These are phyloP conservation scores for Acrossocheilus fasciatus DNA, from an alignment of 2,797 vertebrate species.

Conservation along the genomic window DNA sequence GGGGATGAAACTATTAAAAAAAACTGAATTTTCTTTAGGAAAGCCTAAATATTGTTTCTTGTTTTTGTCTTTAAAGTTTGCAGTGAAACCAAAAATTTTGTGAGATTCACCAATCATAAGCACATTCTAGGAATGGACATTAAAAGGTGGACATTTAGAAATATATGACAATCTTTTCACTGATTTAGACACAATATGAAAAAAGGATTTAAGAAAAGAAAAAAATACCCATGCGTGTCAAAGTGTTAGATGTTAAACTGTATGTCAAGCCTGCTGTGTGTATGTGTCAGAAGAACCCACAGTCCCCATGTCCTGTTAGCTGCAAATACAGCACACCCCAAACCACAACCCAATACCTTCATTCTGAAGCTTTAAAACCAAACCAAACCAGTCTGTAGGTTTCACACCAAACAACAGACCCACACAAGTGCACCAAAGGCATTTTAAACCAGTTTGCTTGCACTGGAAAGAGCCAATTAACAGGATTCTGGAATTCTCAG, in stretches of 20 bases:
- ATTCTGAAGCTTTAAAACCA: conserved; percentile 30
- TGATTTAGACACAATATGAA: conserved; percentile 9
- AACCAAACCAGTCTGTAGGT: conserved; percentile 29
- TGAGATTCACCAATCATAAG: not conserved
- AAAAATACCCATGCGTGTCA: conserved; percentile 27
- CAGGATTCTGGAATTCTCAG: conserved; percentile 32
- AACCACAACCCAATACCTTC: conserved; percentile 20
- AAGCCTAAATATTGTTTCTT: not conserved
- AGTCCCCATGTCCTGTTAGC: not conserved
- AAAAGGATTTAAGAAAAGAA: not conserved
- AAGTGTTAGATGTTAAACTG: conserved; percentile 29
- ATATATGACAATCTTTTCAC: not conserved
- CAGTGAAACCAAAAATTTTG: not conserved
- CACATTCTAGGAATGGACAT: conserved; percentile 51
- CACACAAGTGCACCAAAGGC: conserved; percentile 43
- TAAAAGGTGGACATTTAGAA: conserved; percentile 22
- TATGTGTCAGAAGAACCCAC: not conserved
- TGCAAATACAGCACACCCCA: conserved; percentile 13
- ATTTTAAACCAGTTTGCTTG: conserved; percentile 5
- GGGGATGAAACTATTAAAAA: not conserved
- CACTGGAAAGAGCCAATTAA: conserved; percentile 47
- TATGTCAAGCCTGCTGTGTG: conserved; percentile 13
- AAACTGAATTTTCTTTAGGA: not conserved
- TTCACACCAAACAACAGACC: conserved; percentile 54
- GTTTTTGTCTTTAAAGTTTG: not conserved